Percentiles rank a stretch among this genome's conserved stretches.
These are phyloP conservation scores for Cenopis cana DNA, from an alignment of 2,888 invertebrate species.

Conservation along the genomic window DNA sequence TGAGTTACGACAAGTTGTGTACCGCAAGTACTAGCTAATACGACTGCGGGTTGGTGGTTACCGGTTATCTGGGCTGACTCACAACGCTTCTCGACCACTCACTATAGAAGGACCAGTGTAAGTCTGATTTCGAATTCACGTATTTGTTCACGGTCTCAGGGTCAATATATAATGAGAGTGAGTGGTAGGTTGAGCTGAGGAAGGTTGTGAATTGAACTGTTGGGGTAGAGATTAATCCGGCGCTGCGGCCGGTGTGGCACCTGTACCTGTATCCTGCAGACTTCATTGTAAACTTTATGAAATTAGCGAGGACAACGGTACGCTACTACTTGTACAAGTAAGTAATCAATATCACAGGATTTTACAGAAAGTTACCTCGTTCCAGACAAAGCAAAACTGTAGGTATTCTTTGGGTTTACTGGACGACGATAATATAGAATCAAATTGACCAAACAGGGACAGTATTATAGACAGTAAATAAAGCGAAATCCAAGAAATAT, in stretches of 20 bases:
- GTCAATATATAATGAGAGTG: not conserved
- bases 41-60: slow-evolving; percentile 8
- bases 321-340: not conserved
- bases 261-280: not conserved
- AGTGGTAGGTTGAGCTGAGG: not conserved
- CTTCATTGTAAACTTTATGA: not conserved
- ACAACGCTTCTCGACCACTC: not conserved
- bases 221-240: slow-evolving; percentile 7
- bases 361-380: not conserved
- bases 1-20: not conserved
- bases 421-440: no score
- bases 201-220: not conserved
- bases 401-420: no score
- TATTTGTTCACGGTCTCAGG: not conserved
- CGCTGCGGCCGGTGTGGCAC: not conserved
- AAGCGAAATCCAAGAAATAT: no score
- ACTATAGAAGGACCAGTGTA: not conserved
- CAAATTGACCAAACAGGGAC: no score
- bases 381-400: no score
- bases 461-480: no score
- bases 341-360: not conserved
- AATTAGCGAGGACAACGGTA: not conserved
- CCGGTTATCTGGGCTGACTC: not conserved
- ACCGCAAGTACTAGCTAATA: slow-evolving; percentile 7
- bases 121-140: not conserved